phyloP scores from a whole-genome alignment of 2,113 vertebrate genomes.

The Serilophus lunatus region DNA sequence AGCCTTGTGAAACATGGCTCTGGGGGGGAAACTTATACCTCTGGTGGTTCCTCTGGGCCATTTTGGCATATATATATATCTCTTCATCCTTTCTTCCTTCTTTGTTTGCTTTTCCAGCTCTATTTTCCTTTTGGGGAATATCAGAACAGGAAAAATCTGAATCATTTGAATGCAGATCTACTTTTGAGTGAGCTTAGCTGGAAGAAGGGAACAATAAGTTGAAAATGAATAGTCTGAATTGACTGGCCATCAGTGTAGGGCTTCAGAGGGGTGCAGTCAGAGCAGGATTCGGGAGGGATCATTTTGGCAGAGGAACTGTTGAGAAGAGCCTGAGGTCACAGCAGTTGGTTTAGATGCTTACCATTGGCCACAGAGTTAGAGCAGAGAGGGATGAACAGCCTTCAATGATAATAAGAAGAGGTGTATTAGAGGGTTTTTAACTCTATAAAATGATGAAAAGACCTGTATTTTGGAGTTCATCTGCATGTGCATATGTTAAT shows the following conservation, averaged over 20 bases:
- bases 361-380: not conserved
- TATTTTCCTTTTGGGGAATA: not conserved
- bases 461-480: not conserved
- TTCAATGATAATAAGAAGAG: not conserved
- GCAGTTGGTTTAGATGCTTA: not conserved
- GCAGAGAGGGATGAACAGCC: not conserved
- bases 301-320: not conserved
- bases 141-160: not conserved
- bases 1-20: not conserved
- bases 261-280: not conserved
- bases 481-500: not conserved
- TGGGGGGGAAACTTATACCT: not conserved
- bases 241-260: not conserved
- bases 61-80: not conserved
- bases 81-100: not conserved
- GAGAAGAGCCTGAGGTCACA: not conserved
- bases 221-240: not conserved
- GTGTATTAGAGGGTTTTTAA: not conserved
- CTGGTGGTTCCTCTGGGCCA: not conserved
- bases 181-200: not conserved
- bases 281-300: not conserved
- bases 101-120: not conserved
- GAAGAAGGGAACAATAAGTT: not conserved
- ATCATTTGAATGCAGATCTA: not conserved
- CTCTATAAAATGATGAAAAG: not conserved